Conservation (phyloP, 2,797 vertebrate species). For the Gallirallus australis region DNA sequence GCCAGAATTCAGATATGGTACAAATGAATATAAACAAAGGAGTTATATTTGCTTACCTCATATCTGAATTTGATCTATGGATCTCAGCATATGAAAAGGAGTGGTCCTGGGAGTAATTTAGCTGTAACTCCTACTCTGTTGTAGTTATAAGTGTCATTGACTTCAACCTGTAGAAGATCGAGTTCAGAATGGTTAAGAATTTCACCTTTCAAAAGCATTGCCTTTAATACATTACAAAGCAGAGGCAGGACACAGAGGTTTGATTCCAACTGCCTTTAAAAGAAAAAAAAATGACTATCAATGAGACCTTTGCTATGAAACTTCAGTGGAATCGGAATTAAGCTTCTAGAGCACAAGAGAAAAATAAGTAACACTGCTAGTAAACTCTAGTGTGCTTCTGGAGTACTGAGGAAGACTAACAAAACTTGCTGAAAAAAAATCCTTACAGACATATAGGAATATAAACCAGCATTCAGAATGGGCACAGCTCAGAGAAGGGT, state of each 20-base stretch:
- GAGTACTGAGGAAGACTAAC: neutral
- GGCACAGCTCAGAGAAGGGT: neutral
- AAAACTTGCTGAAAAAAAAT: neutral
- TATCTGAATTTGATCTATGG: neutral
- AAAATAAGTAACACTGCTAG: neutral
- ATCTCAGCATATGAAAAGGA: neutral
- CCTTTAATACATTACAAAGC: neutral
- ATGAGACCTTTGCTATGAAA: neutral
- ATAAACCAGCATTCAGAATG: neutral
- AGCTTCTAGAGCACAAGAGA: neutral
- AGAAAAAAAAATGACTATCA: neutral
- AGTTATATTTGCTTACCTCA: neutral
- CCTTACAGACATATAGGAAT: neutral
- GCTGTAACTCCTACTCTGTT: neutral
- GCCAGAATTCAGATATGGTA: neutral
- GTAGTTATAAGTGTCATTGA: neutral
- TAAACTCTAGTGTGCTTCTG: neutral
- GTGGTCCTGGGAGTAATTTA: neutral
- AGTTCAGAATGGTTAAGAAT: neutral
- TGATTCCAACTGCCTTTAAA: neutral
- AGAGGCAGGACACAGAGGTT: neutral
- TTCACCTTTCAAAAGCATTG: neutral
- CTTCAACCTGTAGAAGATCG: neutral
- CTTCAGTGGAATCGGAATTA: neutral
- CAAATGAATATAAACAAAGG: neutral